Evolutionary conservation across 1,140 invertebrate species (phyloP).

Genomic region (Hypsibius dujardini): DNA sequence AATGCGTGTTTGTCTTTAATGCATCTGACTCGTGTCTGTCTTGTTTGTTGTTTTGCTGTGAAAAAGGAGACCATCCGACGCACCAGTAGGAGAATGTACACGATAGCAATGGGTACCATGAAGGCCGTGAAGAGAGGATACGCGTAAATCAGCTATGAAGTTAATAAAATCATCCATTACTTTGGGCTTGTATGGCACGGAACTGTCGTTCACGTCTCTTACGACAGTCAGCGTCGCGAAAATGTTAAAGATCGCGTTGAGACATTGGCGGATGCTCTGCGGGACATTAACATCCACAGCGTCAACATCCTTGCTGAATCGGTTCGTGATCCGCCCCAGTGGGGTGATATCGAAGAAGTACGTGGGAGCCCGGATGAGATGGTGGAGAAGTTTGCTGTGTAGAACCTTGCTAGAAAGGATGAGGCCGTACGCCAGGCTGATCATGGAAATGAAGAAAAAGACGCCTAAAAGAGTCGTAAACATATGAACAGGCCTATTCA

Average conservation of each 20-base stretch:
- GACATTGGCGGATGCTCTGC: background rate
- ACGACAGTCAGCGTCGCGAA: background rate
- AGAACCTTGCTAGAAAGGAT: conserved; percentile 28
- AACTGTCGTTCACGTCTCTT: background rate
- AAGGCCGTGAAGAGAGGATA: conserved; percentile 13
- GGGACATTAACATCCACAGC: conserved; percentile 26
- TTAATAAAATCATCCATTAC: background rate
- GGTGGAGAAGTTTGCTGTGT: conserved; percentile 27
- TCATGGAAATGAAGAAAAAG: conserved; percentile 26
- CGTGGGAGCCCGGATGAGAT: conserved; percentile 31
- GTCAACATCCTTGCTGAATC: conserved; percentile 30
- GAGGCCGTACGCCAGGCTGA: conserved; percentile 28
- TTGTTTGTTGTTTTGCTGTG: no score
- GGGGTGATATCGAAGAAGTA: conserved; percentile 32
- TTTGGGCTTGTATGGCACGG: background rate
- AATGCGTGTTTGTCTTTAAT: background rate
- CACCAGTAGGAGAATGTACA: background rate
- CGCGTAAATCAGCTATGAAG: conserved; percentile 6
- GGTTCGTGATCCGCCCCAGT: conserved; percentile 30
- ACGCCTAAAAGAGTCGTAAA: conserved; percentile 4
- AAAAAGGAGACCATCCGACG: background rate
- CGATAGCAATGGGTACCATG: conserved; percentile 8
- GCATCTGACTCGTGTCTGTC: no score
- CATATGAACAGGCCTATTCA: background rate
- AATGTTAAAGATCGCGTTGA: conserved; percentile 7